Base-by-base conservation (phyloP, 2,888 invertebrate species). In the Dicranocentrus wangi region DNA sequence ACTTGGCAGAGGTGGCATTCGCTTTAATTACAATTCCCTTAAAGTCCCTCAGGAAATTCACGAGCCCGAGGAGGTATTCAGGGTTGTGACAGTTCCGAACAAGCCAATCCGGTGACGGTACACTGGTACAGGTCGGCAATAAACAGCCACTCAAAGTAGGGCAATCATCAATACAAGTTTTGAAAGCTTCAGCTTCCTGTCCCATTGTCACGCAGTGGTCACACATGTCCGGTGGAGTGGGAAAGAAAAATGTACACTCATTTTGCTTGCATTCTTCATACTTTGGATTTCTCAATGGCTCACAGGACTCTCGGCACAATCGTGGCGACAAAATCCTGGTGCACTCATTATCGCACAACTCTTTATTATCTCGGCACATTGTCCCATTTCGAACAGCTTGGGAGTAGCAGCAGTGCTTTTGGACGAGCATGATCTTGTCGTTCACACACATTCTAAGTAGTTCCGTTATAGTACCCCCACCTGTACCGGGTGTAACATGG, bases 361-460 rank as follows among this genome's bases (percentile, higher is more conserved):
- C 28, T 13, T 0, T 42, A 53, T 61, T 42, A 3, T 32, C 42
- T 8, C 42, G 0, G 25, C 51, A 32, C 8, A 51, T 19, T 5
- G 69, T 63, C 3, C 23, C 42, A 23, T 77, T 63, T 21, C 51
- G 5, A 7, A 61, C 47, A 2, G 27, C 5, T 2, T 47, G 47
- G n/a, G 66, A 55, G 27, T 75, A 43, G 42, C 77, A 77, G 42
- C 77, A 77, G 5, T 51, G 51, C 25, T 60, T 51, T 13, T 77
- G 77, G 2, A 2, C 25, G 23, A 25, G 2, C 70, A 70, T 70
- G 63, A 77, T 63, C 23, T 27, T 69, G 32, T 77, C 77, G 61
- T 69, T 77, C 1, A 70, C 63, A 39, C 69, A 77, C 19, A 66
- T n/a, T 28, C 17, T 8, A 27, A 75, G 19, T 15, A 28, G 2